Conservation (phyloP, 2,888 invertebrate genomes). For the Polyommatus iphigenia region DNA sequence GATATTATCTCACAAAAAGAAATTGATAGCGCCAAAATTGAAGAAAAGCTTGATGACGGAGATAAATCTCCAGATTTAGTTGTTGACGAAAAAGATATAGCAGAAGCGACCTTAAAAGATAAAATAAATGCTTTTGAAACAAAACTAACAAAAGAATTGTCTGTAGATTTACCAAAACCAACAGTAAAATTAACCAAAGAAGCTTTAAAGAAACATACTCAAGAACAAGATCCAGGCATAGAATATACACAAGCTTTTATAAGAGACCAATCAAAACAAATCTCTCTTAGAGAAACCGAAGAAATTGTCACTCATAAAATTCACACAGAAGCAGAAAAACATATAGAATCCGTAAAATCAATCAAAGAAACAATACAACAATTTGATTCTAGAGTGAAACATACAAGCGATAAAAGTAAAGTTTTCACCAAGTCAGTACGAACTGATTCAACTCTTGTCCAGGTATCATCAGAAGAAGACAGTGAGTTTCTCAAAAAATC, state of each 20-base stretch:
- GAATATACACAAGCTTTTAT: conserved; percentile 78
- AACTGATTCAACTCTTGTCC: conserved; percentile 76
- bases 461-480: conserved; percentile 77
- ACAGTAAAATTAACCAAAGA: conserved; percentile 74
- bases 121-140: conserved; percentile 76
- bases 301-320: conserved; percentile 54
- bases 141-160: conserved; percentile 68
- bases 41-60: conserved; percentile 76
- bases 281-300: conserved; percentile 57
- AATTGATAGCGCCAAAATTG: conserved; percentile 74
- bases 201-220: conserved; percentile 74
- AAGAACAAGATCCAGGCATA: conserved; percentile 71
- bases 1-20: conserved; percentile 73
- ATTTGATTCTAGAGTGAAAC: conserved; percentile 67
- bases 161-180: conserved; percentile 66
- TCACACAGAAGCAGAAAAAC: conserved; percentile 56
- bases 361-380: conserved; percentile 74
- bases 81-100: conserved; percentile 68
- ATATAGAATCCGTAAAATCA: conserved; percentile 62
- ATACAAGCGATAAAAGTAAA: conserved; percentile 60
- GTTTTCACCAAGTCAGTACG: conserved; percentile 66
- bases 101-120: conserved; percentile 70
- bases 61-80: conserved; percentile 70
- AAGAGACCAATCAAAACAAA: conserved; percentile 73
- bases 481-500: conserved; percentile 76